Conservation (phyloP, 2,113 vertebrate species). For the Salvelinus alpinus region DNA sequence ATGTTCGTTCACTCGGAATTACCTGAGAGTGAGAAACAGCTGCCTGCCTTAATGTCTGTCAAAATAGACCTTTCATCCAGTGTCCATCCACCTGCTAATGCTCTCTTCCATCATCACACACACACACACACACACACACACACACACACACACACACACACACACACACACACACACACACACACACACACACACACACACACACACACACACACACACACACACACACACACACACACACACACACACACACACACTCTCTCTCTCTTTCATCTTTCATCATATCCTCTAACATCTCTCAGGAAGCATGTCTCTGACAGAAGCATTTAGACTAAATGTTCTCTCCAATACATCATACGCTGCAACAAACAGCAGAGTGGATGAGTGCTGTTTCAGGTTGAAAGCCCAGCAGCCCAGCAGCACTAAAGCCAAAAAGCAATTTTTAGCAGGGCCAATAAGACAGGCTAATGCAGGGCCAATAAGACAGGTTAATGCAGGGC, state of each 20-base stretch:
- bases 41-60: constrained; percentile 47
- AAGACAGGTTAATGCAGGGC: constrained; percentile 13
- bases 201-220: no score
- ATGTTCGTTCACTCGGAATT: constrained; percentile 42
- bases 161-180: no score
- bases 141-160: no score
- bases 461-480: constrained; percentile 50
- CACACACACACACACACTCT: no score
- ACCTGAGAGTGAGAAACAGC: constrained; percentile 50
- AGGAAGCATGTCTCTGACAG: constrained; percentile 54
- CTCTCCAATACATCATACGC: constrained; percentile 47
- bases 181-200: no score
- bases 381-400: constrained; percentile 40
- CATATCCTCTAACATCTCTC: constrained; percentile 36
- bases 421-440: constrained; percentile 67
- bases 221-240: no score
- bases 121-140: no score
- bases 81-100: constrained; percentile 54
- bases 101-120: no score
- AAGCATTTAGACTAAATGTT: constrained; percentile 61
- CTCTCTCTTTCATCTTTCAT: constrained; percentile 32
- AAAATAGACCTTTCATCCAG: constrained; percentile 12
- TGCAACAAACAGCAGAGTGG: constrained; percentile 47
- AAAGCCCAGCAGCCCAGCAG: constrained; percentile 55
- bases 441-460: constrained; percentile 57